Conservation (phyloP, 2,888 invertebrate species). For the Eristalis intricaria region DNA sequence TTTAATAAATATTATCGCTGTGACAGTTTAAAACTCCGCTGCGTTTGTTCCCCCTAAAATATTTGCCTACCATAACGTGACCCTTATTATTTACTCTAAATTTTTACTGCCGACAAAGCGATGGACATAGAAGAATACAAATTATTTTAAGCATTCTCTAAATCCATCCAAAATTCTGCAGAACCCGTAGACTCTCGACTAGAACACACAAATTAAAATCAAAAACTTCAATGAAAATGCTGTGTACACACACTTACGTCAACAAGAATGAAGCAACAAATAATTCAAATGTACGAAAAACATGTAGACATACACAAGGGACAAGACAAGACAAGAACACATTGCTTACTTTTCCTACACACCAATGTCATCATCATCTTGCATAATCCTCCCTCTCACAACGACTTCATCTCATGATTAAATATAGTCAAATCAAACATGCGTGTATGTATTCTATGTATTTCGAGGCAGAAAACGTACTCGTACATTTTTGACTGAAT, state of each 20-base stretch:
- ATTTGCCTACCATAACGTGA: too few relatives aligned
- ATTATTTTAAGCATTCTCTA: neutral
- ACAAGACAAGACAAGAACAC: neutral
- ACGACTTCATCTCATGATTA: neutral
- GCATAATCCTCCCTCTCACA: neutral
- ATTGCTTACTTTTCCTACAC: neutral
- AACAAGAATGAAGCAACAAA: neutral
- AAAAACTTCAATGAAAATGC: neutral
- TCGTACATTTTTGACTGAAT: slow-evolving; percentile 1
- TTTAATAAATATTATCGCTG: too few relatives aligned
- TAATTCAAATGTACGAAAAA: neutral
- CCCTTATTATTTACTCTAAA: too few relatives aligned
- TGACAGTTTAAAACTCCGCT: too few relatives aligned
- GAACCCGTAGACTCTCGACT: neutral
- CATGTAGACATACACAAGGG: neutral
- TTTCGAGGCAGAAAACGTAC: neutral
- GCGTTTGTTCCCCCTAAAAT: too few relatives aligned
- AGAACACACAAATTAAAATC: neutral
- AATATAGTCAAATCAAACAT: neutral
- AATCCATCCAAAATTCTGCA: neutral
- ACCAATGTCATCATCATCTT: neutral
- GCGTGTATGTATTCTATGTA: neutral
- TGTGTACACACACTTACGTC: neutral
- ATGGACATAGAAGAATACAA: neutral
- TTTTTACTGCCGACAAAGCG: too few relatives aligned